A percentile compares a stretch with the other conserved stretches of the same genome.
Evolutionary conservation across 2,888 invertebrate species (phyloP).

Genomic region (Tiliacea citrago): DNA sequence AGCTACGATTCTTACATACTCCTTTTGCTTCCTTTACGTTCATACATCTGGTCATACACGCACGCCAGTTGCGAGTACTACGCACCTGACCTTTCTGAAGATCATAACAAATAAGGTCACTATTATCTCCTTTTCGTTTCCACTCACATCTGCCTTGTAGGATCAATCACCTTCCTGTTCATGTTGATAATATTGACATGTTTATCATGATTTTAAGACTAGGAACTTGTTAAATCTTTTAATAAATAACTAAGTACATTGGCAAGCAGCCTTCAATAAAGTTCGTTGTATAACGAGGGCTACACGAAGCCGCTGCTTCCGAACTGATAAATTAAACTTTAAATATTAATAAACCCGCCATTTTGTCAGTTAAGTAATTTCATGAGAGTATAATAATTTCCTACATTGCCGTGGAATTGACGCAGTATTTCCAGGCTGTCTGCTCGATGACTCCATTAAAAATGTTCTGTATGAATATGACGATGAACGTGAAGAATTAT

Average conservation of each 20-base stretch:
- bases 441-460: slow-evolving; percentile 24
- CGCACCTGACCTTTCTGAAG: too few species aligned
- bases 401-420: slow-evolving; percentile 3
- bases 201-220: background rate
- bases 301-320: background rate
- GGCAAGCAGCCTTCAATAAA: background rate
- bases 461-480: slow-evolving; percentile 5
- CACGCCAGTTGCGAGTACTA: too few species aligned
- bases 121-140: too few species aligned
- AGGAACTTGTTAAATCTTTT: background rate
- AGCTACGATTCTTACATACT: background rate
- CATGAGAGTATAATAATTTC: slow-evolving; percentile 19
- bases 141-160: too few species aligned
- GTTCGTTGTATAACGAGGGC: background rate
- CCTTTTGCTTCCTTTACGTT: background rate
- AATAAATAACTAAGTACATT: background rate
- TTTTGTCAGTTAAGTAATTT: slow-evolving; percentile 17
- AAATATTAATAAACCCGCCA: slow-evolving; percentile 32
- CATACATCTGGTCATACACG: background rate
- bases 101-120: too few species aligned
- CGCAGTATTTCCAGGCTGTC: slow-evolving; percentile 16
- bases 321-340: slow-evolving; percentile 11
- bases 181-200: background rate
- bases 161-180: background rate
- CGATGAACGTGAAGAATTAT: slow-evolving; percentile 9